Base-by-base conservation (phyloP, 1,140 invertebrate genomes). In the Mya arenaria region DNA sequence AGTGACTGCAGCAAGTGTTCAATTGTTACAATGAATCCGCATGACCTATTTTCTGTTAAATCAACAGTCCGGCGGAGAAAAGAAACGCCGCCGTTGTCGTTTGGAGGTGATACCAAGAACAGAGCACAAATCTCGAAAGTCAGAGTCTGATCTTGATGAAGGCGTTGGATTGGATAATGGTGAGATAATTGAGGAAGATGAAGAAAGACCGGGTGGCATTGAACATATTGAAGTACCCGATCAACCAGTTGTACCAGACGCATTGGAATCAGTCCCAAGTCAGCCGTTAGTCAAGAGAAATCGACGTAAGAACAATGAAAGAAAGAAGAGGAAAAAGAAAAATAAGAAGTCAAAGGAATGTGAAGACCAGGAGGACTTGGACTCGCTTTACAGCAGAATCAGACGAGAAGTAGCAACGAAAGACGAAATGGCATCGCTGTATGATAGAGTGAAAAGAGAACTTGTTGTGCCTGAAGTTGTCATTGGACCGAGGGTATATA, bases 1-100 rank as follows among this genome's bases (percentile, higher is more conserved):
- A 80, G 77, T 80, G 77, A 80, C 77, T 80, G 77, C 77, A 80
- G 77, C 77, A 80, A 69, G 41, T 48, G 30, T 36, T n/a, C 13
- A 68, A 19, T 23, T 19, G 15, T 48, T 15, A 4, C 10, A n/a
- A 44, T 19, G 37, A n/a, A 72, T 8, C 19, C 56, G 37, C 5
- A 72, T 1, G 30, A 4, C 56, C n/a, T 72, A 13, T 62, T 39
- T 63, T 17, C 19, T 28, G n/a, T 44, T 48, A 48, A 48, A 36
- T 36, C 13, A 30, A 44, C n/a, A 71, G 77, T 69, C 32, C 17
- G 75, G 28, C 13, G 36, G 65, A 8, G 77, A 60, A 19, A 80
- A 56, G 37, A 69, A 62, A 39, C 25, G 77, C 28, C 39, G 66
- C 32, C 5, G 77, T 28, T 80, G 77, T 58, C 65, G 77, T 5